Conservation (phyloP, 2,113 vertebrate species). For the Ahaetulla prasina region DNA sequence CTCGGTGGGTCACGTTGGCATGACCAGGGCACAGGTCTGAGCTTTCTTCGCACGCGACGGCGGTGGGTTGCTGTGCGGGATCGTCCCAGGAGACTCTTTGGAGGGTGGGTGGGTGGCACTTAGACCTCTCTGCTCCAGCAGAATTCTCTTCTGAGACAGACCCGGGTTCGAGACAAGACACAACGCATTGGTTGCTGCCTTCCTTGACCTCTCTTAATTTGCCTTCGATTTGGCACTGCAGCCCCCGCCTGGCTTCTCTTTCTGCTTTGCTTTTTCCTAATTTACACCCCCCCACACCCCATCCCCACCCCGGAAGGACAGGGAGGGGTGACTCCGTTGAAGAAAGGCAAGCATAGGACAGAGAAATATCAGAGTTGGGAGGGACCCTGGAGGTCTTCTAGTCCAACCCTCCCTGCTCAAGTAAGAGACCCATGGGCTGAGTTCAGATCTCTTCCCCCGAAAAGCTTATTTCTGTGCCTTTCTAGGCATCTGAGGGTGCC, state of each 20-base stretch:
- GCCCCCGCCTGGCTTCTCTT: background rate
- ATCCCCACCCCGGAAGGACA: background rate
- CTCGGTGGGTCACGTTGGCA: background rate
- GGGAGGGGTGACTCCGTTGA: background rate
- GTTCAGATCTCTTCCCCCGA: background rate
- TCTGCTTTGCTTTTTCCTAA: background rate
- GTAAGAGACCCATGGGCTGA: background rate
- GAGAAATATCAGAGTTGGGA: background rate
- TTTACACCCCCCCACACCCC: background rate
- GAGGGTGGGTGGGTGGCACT: background rate
- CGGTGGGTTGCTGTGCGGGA: background rate
- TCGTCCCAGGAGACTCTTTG: background rate
- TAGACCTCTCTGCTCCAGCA: background rate
- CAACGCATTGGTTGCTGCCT: background rate
- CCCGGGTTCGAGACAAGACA: background rate
- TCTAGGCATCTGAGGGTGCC: background rate
- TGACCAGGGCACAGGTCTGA: background rate
- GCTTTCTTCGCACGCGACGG: background rate
- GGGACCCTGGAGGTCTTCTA: background rate
- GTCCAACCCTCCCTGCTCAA: background rate
- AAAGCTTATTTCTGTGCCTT: background rate
- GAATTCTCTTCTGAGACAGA: background rate
- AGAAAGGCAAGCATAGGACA: background rate
- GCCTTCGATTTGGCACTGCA: background rate
- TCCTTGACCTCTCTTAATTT: background rate